Evolutionary conservation across 2,113 vertebrate genomes (phyloP).

Genomic region (Atractosteus spatula): DNA sequence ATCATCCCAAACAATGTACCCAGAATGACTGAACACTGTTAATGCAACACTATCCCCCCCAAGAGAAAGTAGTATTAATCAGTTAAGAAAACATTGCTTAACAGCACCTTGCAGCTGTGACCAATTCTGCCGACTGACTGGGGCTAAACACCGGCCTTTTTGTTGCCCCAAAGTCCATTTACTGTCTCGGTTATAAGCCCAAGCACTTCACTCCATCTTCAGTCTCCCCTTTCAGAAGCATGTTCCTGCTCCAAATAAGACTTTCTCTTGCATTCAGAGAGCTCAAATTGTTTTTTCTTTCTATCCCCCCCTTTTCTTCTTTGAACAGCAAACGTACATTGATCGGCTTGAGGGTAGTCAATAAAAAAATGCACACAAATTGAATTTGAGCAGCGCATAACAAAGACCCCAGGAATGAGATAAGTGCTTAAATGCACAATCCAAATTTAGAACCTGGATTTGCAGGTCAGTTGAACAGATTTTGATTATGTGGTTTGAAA

Average conservation of each 20-base stretch:
- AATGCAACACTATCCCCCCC: background rate
- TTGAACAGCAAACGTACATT: slow-evolving; percentile 29
- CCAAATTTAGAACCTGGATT: slow-evolving; percentile 13
- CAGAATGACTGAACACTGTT: background rate
- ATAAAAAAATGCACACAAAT: slow-evolving; percentile 32
- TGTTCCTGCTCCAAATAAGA: slow-evolving; percentile 34
- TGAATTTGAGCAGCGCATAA: slow-evolving; percentile 29
- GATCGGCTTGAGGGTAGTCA: slow-evolving; percentile 34
- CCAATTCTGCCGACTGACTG: slow-evolving; percentile 44
- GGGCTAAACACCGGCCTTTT: slow-evolving; percentile 46
- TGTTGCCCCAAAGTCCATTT: slow-evolving; percentile 42
- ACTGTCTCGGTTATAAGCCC: slow-evolving; percentile 40
- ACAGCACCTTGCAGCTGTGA: slow-evolving; percentile 41
- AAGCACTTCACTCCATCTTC: slow-evolving; percentile 19
- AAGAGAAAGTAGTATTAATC: background rate
- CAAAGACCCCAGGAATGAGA: slow-evolving; percentile 22
- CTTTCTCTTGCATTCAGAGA: slow-evolving; percentile 28
- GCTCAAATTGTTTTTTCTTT: slow-evolving; percentile 38
- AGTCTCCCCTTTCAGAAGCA: slow-evolving; percentile 36
- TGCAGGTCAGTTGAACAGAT: slow-evolving; percentile 3
- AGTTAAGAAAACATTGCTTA: slow-evolving; percentile 37
- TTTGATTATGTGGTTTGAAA: slow-evolving; percentile 29
- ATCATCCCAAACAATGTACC: background rate
- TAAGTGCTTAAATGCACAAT: slow-evolving; percentile 22
- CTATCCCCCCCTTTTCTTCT: background rate